Percentiles rank a stretch among this genome's conserved stretches.
These are phyloP conservation scores for Myzus persicae DNA, from an alignment of 1,140 invertebrate genomes.

Conservation along the genomic window DNA sequence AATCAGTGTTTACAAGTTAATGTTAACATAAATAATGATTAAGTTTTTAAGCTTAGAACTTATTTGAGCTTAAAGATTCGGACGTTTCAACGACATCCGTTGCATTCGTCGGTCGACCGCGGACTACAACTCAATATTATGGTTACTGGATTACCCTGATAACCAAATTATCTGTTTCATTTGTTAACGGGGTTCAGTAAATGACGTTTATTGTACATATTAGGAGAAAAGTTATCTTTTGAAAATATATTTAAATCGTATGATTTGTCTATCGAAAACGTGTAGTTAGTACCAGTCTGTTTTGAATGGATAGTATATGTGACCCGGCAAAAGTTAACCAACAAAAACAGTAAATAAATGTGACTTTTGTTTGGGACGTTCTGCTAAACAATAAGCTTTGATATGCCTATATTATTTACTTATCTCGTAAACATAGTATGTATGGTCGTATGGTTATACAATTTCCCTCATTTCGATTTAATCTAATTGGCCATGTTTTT, in stretches of 20 bases:
- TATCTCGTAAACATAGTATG: background rate
- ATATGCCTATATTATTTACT: background rate
- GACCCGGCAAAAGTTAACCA: background rate
- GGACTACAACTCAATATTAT: background rate
- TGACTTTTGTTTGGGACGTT: background rate
- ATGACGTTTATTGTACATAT: background rate
- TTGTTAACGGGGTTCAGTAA: background rate
- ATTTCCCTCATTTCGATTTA: background rate
- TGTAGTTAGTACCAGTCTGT: background rate
- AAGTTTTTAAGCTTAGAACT: background rate
- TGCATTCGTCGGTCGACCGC: background rate
- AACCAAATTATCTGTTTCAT: background rate
- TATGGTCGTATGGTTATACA: background rate
- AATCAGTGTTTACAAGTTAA: background rate
- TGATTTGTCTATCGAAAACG: background rate
- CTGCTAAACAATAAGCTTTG: background rate
- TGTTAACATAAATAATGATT: background rate
- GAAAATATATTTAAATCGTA: background rate
- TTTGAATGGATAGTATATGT: background rate
- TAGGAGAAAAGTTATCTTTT: background rate
- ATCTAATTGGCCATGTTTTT: constrained; percentile 8
- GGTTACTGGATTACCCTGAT: background rate
- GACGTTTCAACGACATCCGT: background rate
- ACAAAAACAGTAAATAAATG: background rate
- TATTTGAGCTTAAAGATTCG: background rate